Evolutionary conservation across 2,113 vertebrate genomes (phyloP), one percentile per base, ranked within the genome.

Genomic region (Tringa solitaria): DNA sequence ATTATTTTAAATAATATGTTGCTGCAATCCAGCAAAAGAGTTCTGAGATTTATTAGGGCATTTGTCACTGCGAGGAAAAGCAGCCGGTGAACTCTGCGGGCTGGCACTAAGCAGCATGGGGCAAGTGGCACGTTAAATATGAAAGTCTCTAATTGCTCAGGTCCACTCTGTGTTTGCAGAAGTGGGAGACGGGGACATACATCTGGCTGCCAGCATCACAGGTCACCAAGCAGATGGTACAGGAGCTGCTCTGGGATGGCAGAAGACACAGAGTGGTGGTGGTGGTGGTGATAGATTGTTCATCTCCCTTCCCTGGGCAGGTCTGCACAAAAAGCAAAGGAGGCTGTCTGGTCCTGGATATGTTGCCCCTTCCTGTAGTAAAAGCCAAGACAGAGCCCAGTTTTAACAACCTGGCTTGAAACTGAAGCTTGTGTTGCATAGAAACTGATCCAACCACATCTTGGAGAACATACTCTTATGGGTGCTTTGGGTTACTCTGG

Each of bases 1-100:
- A 93, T 95, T 96, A 63, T 95, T 96, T 95, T 77, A 91, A 96
- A 91, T 91, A 93, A 95, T 84, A 50, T 0, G 65, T 94, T 91
- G 45, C 80, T 43, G 20, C 50, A 60, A 92, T 93, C 80, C 84
- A 69, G 80, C 67, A 68, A 65, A 82, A 76, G 88, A 54, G 54
- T 69, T 67, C 18, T 13, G 32, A 81, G 87, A 95, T 95, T 94
- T 88, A 95, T 87, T 88, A 30, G 87, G 59, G 50, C 15, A 0
- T 95, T 95, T 90, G 72, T 92, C 85, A 64, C 13, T 0, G 12
- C 28, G 83, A 75, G 69, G 60, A 87, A 51, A 64, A 88, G 76
- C 90, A 81, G 77, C 39, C 4, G 4, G 10, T 89, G 95, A 94
- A 84, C 90, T 86, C 79, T 92, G 85, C 0, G 27, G 88, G 76